phyloP scores from a whole-genome alignment of 2,113 vertebrate species.

The Platycercus adscitus region DNA sequence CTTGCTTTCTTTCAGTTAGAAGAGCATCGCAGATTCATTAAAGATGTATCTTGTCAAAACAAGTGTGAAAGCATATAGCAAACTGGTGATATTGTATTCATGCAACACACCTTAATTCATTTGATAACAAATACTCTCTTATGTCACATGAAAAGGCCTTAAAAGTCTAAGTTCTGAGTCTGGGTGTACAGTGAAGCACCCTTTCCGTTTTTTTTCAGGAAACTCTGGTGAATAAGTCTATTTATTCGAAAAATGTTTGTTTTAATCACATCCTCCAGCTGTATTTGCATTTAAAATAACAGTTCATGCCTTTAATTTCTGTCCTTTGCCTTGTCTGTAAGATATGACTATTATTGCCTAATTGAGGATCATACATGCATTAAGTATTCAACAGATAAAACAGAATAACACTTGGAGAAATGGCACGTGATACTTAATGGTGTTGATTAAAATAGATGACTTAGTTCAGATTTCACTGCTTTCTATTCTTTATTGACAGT shows the following conservation, averaged over 20 bases:
- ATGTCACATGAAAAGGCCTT: not conserved
- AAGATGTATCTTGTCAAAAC: not conserved
- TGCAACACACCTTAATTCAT: not conserved
- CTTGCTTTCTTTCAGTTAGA: not conserved
- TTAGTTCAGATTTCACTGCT: not conserved
- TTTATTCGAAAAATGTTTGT: not conserved
- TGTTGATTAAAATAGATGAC: not conserved
- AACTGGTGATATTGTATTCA: not conserved
- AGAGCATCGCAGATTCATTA: not conserved
- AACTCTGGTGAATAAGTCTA: not conserved
- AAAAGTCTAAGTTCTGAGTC: not conserved
- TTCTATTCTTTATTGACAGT: not conserved
- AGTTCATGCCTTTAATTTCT: not conserved
- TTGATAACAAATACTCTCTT: not conserved
- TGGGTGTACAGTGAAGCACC: not conserved
- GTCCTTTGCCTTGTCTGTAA: not conserved
- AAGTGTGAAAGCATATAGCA: not conserved
- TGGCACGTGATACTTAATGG: not conserved
- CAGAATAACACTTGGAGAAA: not conserved
- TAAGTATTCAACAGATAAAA: not conserved
- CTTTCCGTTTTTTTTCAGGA: not conserved
- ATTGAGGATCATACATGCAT: not conserved
- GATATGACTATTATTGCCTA: not conserved
- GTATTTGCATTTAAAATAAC: not conserved
- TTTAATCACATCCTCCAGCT: not conserved